phyloP scores from a whole-genome alignment of 1,140 invertebrate species.

The Coelopa frigida region DNA sequence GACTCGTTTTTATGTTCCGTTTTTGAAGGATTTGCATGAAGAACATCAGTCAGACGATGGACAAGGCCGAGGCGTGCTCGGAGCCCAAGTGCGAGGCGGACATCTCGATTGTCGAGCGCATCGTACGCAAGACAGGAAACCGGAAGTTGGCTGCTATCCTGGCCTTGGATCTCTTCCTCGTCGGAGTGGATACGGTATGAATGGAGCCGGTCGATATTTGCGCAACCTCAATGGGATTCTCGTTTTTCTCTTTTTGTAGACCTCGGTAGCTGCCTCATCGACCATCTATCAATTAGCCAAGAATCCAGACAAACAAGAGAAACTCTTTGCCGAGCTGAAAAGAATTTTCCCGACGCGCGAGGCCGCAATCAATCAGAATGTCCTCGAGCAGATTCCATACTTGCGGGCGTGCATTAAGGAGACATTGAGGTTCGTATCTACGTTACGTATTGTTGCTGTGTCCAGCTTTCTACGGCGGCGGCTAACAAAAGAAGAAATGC shows the following conservation, averaged over 20 bases:
- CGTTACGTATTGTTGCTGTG: no score
- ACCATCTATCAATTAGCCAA: constrained; percentile 72
- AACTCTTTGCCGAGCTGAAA: constrained; percentile 62
- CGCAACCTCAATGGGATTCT: constrained; percentile 4
- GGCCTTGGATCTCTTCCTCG: constrained; percentile 75
- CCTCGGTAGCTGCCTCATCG: constrained; percentile 69
- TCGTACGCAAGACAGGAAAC: constrained; percentile 54
- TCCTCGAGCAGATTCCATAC: constrained; percentile 66
- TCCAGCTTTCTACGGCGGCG: no score
- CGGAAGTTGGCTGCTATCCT: constrained; percentile 66
- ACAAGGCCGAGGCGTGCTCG: constrained; percentile 43
- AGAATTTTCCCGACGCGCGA: constrained; percentile 51
- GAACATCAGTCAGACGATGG: constrained; percentile 51
- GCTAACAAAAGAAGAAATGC: no score
- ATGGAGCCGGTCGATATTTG: no score
- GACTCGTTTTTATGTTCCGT: not conserved
- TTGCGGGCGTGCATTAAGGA: constrained; percentile 85
- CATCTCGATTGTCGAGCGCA: constrained; percentile 57
- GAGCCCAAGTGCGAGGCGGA: constrained; percentile 43
- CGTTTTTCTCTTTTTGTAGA: constrained; percentile 48
- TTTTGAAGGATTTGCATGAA: constrained; percentile 51
- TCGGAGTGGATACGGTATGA: constrained; percentile 78
- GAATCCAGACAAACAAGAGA: constrained; percentile 66
- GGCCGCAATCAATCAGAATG: constrained; percentile 53
- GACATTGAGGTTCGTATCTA: constrained; percentile 61